These are phyloP conservation scores for Trachurus trachurus DNA, from an alignment of 2,797 vertebrate species.

Conservation along the genomic window DNA sequence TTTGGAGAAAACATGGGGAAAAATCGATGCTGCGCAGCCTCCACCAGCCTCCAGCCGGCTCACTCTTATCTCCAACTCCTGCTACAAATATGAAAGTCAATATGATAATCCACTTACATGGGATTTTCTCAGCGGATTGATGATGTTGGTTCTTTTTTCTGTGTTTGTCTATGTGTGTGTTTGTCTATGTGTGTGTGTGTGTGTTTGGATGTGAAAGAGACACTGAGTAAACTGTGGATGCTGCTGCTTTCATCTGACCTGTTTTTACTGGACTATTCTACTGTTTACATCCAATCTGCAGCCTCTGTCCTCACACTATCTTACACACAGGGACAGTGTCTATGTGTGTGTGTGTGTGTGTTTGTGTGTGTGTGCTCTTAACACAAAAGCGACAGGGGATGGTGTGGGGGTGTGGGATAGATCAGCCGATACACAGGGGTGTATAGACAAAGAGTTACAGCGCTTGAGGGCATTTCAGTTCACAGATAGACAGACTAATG, in stretches of 20 bases:
- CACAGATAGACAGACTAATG: constrained; percentile 59
- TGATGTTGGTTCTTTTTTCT: constrained; percentile 21
- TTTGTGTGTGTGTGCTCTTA: not conserved
- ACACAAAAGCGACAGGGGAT: constrained; percentile 51
- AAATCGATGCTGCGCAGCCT: constrained; percentile 67
- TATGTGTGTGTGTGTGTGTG: not conserved
- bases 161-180: constrained; percentile 21
- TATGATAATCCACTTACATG: constrained; percentile 64
- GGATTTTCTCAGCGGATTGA: constrained; percentile 45
- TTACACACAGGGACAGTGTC: constrained; percentile 31
- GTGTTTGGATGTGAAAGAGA: constrained; percentile 14
- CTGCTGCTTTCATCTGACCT: constrained; percentile 38
- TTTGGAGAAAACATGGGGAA: constrained; percentile 61
- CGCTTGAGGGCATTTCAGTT: constrained; percentile 58
- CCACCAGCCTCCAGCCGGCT: constrained; percentile 11
- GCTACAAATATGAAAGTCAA: constrained; percentile 69
- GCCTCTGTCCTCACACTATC: constrained; percentile 27
- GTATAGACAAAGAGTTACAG: constrained; percentile 61
- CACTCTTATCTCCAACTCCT: constrained; percentile 68
- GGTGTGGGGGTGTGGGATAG: constrained; percentile 9
- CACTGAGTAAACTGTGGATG: constrained; percentile 2
- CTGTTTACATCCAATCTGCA: constrained; percentile 36
- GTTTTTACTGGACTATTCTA: constrained; percentile 60
- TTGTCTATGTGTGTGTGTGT: constrained; percentile 17
- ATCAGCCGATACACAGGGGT: constrained; percentile 38